Base-by-base conservation (phyloP, 92 coral and sea anemone genomes). In the Palythoa caribaeorum region DNA sequence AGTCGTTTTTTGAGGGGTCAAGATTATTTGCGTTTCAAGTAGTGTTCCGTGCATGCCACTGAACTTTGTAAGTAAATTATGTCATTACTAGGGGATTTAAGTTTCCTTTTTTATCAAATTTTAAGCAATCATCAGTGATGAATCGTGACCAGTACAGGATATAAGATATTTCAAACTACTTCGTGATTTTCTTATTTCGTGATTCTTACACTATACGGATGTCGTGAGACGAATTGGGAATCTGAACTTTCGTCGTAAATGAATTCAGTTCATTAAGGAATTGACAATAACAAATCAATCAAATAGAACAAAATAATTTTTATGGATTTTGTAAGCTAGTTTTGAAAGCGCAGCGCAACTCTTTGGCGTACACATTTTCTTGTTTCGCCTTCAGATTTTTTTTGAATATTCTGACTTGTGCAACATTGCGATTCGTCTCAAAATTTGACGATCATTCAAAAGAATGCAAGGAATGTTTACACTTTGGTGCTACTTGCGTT, bases 381-480 rank as follows among this genome's bases (percentile, higher is more conserved):
- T 65, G 52, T 38, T 47, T 37, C 1, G 14, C 13, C 37, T 6
- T 14, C 1, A 12, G 13, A 11, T 28, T 20, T 5, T 40, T 44
- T 1, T 47, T 20, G 14, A 1, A 17, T 66, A 40, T n/a, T 21
- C 3, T 47, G 21, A 15, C 75, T 66, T 19, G 60, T 47, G 62
- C 40, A 28, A 7, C 38, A 9, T 36, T 66, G n/a, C 3, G 16
- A 36, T 10, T 13, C 35, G 59, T 3, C 76, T 81, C 28, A 81
- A 28, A 80, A 65, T 48, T 81, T 81, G 86, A 66, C 86, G 62
- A 65, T 66, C 76, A 48, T 48, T 37, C 28, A 48, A 47, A 81
- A 60, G 21, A 81, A 81, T 81, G 53, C 6, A 0, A 65, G 76
- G 86, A 81, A 81, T 81, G 86, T 40, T 81, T 17, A 44, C 86